A percentile compares a stretch with the other conserved stretches of the same genome.
Conservation (phyloP, 23 tunicate species). For the Trididemnum clinides region DNA sequence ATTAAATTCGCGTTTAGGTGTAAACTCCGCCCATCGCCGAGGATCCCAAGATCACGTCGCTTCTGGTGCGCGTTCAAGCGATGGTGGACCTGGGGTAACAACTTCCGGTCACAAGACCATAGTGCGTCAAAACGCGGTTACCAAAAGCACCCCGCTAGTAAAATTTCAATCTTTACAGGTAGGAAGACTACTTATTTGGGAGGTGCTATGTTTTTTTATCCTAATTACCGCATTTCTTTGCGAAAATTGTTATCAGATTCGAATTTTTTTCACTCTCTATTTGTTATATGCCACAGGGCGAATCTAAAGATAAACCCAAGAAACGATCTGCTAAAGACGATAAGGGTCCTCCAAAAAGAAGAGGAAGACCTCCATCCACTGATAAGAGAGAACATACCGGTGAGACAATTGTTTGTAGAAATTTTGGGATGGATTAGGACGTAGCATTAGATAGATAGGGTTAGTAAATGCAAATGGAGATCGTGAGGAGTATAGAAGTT, state of each 20-base stretch:
- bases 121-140: conserved; percentile 60
- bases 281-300: not conserved
- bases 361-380: conserved; percentile 85
- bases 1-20: no score
- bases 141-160: not conserved
- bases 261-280: not conserved
- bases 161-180: conserved; percentile 28
- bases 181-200: no score
- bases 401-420: not conserved
- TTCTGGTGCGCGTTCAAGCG: not conserved
- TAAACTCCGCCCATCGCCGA: not conserved
- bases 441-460: no score
- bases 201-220: no score
- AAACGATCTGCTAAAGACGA: conserved; percentile 59
- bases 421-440: no score
- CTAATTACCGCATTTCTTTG: no score
- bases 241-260: no score
- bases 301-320: conserved; percentile 62
- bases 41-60: conserved; percentile 11
- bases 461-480: no score
- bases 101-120: conserved; percentile 30
- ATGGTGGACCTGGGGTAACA: not conserved
- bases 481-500: no score
- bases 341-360: conserved; percentile 59
- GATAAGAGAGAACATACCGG: conserved; percentile 72